Evolutionary conservation across 2,888 invertebrate genomes (phyloP), one percentile per base, ranked within the genome.

Genomic region (Troilus luridus): DNA sequence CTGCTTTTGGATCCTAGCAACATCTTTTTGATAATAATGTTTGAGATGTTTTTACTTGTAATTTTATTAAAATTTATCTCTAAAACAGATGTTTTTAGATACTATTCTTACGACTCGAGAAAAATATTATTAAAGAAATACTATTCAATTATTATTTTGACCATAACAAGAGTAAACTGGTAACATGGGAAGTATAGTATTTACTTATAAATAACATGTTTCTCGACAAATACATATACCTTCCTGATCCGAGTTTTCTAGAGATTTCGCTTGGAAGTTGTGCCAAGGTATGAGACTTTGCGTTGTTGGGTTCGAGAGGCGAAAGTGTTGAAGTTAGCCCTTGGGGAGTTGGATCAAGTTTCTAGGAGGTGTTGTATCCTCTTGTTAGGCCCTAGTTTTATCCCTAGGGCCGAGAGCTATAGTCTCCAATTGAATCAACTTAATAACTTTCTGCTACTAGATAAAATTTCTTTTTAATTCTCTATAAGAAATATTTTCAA

Each of bases 241-340:
- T 41, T 77, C 2, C 17, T 19, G 41, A 27, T 41, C 27, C 17
- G 72, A 41, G 41, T 41, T 77, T 41, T 10, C 24, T 67, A 3
- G 17, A 41, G 72, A 77, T 77, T 77, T 77, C 0, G 27, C 9
- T 77, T 77, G 72, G 72, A 77, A 77, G 72, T 41, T 77, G 27
- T 41, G 17, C 11, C 0, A 41, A 41, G 72, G 41, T 17, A 77
- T 41, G 27, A 10, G 19, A 27, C 7, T 7, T 8, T 41, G 7
- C 72, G 10, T 77, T 77, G 27, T 27, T 77, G 21, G 27, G 41
- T 41, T 67, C 14, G 24, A 67, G 24, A 17, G 72, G 27, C 8
- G 12, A 17, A 77, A 77, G 72, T 77, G 72, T 41, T 77, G 72
- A 77, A 77, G 72, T 41, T 77, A 77, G 72, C 72, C 72, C 72